Conservation (phyloP, 2,888 invertebrate genomes). For the Dorcus parallelipipedus region DNA sequence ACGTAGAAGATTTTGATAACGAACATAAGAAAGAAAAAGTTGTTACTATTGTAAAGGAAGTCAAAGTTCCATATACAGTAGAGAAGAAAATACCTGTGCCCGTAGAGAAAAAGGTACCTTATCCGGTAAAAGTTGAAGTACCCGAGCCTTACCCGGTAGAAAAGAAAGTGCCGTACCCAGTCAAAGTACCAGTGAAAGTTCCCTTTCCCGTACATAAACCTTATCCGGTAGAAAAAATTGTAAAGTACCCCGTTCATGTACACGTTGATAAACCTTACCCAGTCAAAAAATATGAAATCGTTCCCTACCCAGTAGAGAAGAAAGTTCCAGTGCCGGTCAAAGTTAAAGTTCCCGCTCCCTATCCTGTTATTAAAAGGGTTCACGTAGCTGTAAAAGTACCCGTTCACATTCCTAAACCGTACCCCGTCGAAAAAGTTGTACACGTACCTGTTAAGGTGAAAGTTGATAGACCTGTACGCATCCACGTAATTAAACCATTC, state of each 20-base stretch:
- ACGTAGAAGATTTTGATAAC: not conserved
- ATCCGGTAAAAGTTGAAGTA: constrained; percentile 39
- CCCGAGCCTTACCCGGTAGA: constrained; percentile 64
- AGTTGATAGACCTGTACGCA: constrained; percentile 63
- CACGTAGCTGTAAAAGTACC: constrained; percentile 62
- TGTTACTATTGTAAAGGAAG: constrained; percentile 60
- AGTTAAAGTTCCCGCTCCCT: constrained; percentile 65
- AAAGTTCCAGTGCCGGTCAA: constrained; percentile 66
- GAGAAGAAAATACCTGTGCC: constrained; percentile 63
- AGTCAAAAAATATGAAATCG: constrained; percentile 67
- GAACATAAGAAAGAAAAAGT: constrained; percentile 8
- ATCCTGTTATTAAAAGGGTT: constrained; percentile 64
- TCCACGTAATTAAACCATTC: constrained; percentile 60
- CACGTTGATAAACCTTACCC: constrained; percentile 60
- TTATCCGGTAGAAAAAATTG: constrained; percentile 69
- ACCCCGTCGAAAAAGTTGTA: constrained; percentile 68
- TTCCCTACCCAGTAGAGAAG: constrained; percentile 68
- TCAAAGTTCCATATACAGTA: constrained; percentile 63
- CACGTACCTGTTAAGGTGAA: constrained; percentile 64
- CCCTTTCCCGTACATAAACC: constrained; percentile 51
- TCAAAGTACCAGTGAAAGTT: constrained; percentile 59
- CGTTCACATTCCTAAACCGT: constrained; percentile 66
- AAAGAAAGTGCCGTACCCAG: constrained; percentile 64
- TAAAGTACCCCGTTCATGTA: constrained; percentile 65
- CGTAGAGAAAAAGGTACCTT: constrained; percentile 52